Base-by-base conservation (phyloP, 1,140 invertebrate genomes). In the Musca domestica region DNA sequence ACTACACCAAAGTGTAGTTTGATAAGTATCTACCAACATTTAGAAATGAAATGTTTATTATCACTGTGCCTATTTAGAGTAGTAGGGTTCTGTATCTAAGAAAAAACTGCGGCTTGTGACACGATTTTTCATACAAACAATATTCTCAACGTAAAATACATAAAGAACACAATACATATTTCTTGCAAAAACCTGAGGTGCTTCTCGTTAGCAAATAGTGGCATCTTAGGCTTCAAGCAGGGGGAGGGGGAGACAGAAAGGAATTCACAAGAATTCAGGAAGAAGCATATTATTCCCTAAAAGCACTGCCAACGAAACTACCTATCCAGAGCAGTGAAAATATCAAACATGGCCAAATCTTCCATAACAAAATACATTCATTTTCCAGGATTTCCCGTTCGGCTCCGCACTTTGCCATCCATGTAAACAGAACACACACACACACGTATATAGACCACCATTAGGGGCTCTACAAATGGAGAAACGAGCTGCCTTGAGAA, bases 221-320 rank as follows among this genome's bases (percentile, higher is more conserved):
- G 34, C 6, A 10, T 41, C 5, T 7, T 41, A 12, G 34, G 12
- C 5, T 41, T 10, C 34, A 2, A 41, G 6, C 34, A 41, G 12
- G 5, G 12, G 10, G 5, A 41, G 10, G 34, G 17, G 17, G 20
- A 61, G 10, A 20, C 10, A 61, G 10, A 20, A 20, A 61, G 27
- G n/a, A 61, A 17, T 5, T 41, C 30, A 61, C 56, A 61, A 61
- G 56, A 61, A 61, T 20, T n/a, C 30, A 34, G 56, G 27, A 41
- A 23, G 22, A 20, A 61, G 34, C 30, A 41, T 41, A 34, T 61
- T 41, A 41, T 41, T 19, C 56, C 27, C 56, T 17, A 34, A 61
- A 61, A 61, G 27, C 15, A 27, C 23, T 27, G 25, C 25, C 15
- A 15, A 54, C 22, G 10, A 12, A 61, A 41, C 56, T 34, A 61